Percentiles rank a stretch among this genome's conserved stretches.
These are phyloP conservation scores for Leptogaster cylindrica DNA, from an alignment of 2,888 invertebrate genomes.

Conservation along the genomic window DNA sequence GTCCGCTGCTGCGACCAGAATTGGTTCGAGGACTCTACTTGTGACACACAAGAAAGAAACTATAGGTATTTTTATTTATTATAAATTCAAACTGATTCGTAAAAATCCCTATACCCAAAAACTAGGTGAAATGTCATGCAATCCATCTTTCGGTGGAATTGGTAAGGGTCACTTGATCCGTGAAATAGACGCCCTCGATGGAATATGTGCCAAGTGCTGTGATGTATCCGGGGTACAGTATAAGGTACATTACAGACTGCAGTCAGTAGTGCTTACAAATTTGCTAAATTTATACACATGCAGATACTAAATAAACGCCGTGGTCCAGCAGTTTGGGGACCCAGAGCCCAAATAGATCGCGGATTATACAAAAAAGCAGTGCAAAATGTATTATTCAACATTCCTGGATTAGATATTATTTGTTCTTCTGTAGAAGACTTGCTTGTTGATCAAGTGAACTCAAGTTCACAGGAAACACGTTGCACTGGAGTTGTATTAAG, in stretches of 20 bases:
- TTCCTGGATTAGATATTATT: conserved; percentile 70
- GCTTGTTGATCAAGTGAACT: conserved; percentile 61
- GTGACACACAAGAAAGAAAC: conserved; percentile 84
- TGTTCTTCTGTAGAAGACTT: conserved; percentile 83
- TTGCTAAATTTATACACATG: background rate
- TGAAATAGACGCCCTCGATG: conserved; percentile 88
- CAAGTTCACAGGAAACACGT: conserved; percentile 44
- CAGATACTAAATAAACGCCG: conserved; percentile 77
- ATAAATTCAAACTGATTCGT: background rate
- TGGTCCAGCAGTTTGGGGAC: conserved; percentile 91
- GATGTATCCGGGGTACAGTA: conserved; percentile 82
- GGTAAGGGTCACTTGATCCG: conserved; percentile 88
- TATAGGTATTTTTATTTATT: conserved; percentile 66
- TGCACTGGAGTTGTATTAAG: conserved; percentile 56
- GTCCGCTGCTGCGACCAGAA: conserved; percentile 80
- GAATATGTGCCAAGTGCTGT: conserved; percentile 80
- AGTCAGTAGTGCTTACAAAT: background rate
- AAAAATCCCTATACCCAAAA: conserved; percentile 48
- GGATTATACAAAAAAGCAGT: conserved; percentile 77
- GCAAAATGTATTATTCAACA: conserved; percentile 73
- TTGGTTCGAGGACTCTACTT: conserved; percentile 79
- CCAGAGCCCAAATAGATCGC: conserved; percentile 86
- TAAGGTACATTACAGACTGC: conserved; percentile 62
- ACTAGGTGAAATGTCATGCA: conserved; percentile 89
- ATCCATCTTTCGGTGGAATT: conserved; percentile 92